phyloP scores from a whole-genome alignment of 2,113 vertebrate species.

The Ondatra zibethicus region DNA sequence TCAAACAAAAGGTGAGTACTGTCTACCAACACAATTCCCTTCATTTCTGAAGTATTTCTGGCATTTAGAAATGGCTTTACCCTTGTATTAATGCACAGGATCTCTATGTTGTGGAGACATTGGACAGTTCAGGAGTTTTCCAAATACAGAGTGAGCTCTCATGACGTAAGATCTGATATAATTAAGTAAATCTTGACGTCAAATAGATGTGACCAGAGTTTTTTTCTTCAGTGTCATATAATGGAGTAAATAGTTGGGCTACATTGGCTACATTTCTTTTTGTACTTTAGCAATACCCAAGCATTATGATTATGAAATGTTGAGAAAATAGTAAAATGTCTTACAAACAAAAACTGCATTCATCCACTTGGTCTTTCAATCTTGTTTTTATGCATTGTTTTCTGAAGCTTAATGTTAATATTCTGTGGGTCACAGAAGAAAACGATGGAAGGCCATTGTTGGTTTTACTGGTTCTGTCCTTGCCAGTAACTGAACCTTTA shows the following conservation, averaged over 20 bases:
- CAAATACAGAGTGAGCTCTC: background rate
- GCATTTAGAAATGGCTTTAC: background rate
- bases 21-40: background rate
- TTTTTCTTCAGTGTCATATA: constrained; percentile 12
- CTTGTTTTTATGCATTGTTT: background rate
- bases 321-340: background rate
- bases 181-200: constrained; percentile 47
- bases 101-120: background rate
- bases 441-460: background rate
- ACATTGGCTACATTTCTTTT: background rate
- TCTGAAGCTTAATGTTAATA: background rate
- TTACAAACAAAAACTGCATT: background rate
- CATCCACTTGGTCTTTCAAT: background rate
- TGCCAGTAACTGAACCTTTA: background rate
- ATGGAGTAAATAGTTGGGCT: constrained; percentile 3
- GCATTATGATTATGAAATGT: background rate
- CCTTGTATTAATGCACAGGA: background rate
- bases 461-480: background rate
- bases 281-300: background rate
- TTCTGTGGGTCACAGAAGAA: background rate
- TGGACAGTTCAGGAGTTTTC: background rate
- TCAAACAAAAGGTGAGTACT: background rate
- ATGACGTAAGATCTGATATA: background rate
- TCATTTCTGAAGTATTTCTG: constrained; percentile 2
- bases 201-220: background rate